Evolutionary conservation across 2,797 vertebrate genomes (phyloP).

Genomic region (Cuniculus paca): DNA sequence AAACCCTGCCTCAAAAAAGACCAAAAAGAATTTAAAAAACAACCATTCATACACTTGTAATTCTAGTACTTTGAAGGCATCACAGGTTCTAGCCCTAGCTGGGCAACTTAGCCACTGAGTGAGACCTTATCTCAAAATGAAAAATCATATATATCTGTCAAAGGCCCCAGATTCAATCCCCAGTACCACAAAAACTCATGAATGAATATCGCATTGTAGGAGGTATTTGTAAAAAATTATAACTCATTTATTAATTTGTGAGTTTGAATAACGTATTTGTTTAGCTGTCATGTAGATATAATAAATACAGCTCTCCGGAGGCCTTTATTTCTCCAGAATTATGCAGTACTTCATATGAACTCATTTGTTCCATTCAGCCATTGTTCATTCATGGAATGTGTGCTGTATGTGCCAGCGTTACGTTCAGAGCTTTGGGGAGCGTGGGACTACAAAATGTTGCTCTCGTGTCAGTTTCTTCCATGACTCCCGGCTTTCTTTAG

Average conservation of each 20-base stretch:
- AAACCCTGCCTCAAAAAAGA: no score
- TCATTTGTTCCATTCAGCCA: background rate
- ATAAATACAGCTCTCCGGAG: background rate
- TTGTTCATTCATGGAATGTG: background rate
- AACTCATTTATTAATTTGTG: slow-evolving; percentile 49
- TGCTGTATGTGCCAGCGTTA: background rate
- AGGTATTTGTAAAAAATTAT: slow-evolving; percentile 48
- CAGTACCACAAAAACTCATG: background rate
- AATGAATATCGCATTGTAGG: background rate
- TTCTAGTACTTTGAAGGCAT: background rate
- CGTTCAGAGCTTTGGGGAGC: background rate
- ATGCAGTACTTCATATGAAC: background rate
- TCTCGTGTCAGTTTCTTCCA: background rate
- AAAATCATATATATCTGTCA: background rate
- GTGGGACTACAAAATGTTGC: background rate
- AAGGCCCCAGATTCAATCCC: background rate
- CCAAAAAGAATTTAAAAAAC: no score
- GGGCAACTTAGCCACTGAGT: background rate
- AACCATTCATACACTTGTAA: background rate
- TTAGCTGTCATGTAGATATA: background rate
- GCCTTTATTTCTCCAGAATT: background rate
- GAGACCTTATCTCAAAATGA: background rate
- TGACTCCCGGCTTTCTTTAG: background rate
- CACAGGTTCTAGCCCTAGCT: background rate
- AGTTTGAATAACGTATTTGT: background rate